Evolutionary conservation across 2,888 invertebrate species (phyloP).

Genomic region (Dascillus cervinus): DNA sequence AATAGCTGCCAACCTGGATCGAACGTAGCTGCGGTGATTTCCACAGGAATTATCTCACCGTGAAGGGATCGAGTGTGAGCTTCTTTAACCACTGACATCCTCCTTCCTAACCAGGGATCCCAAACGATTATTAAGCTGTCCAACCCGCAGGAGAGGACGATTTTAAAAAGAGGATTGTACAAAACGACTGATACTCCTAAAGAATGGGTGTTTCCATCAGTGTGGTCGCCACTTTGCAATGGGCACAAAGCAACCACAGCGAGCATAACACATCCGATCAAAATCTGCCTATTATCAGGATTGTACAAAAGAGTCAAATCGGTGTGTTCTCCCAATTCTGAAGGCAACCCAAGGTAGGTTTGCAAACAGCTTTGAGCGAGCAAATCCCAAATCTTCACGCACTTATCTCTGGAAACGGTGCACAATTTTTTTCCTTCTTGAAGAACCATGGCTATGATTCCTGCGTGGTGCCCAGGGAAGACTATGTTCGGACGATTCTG

Average conservation of each 20-base stretch:
- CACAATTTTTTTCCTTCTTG: conserved; percentile 63
- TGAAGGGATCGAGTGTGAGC: conserved; percentile 62
- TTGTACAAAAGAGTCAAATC: conserved; percentile 59
- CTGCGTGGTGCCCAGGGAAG: conserved; percentile 63
- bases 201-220: conserved; percentile 56
- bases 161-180: conserved; percentile 68
- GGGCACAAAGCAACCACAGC: conserved; percentile 57
- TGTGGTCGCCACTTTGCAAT: conserved; percentile 56
- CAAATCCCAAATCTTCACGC: conserved; percentile 72
- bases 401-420: conserved; percentile 64
- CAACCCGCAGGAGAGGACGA: conserved; percentile 67
- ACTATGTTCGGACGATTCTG: conserved; percentile 55
- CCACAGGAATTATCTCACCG: conserved; percentile 59
- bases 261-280: conserved; percentile 60
- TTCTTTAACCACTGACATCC: conserved; percentile 58
- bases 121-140: conserved; percentile 78
- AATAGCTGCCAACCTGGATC: conserved; percentile 66
- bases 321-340: conserved; percentile 53
- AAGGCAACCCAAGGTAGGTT: conserved; percentile 59
- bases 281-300: conserved; percentile 54
- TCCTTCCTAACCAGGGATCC: conserved; percentile 66
- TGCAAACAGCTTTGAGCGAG: conserved; percentile 58
- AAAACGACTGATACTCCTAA: conserved; percentile 63
- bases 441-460: conserved; percentile 58
- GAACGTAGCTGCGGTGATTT: conserved; percentile 71